Conservation (phyloP, 2,113 vertebrate genomes). For the Pterocles burchelli region DNA sequence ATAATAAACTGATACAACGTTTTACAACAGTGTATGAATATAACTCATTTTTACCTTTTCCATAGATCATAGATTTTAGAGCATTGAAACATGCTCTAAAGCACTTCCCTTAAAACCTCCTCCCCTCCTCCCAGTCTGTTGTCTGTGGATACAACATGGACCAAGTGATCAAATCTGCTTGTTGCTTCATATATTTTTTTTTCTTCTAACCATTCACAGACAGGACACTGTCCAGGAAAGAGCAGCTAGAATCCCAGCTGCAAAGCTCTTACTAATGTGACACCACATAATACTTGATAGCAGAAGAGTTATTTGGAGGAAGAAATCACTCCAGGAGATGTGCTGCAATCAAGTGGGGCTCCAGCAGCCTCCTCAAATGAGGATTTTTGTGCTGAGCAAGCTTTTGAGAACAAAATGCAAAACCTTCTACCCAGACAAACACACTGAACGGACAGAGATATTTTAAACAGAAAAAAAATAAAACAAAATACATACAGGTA, state of each 20-base stretch:
- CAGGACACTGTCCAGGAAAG: constrained; percentile 1
- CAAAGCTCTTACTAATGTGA: constrained; percentile 17
- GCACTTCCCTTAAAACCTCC: not conserved
- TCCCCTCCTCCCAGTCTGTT: constrained; percentile 30
- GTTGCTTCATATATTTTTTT: not conserved
- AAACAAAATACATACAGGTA: too few species aligned
- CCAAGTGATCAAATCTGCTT: not conserved
- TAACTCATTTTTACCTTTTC: not conserved
- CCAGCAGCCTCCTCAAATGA: not conserved
- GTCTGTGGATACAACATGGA: not conserved
- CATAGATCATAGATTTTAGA: not conserved
- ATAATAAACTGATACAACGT: not conserved
- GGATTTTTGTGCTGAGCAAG: not conserved
- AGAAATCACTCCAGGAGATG: constrained; percentile 5
- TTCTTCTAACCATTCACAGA: not conserved
- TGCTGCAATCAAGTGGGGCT: not conserved
- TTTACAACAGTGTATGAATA: not conserved
- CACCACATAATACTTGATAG: constrained; percentile 3
- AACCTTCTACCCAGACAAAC: not conserved
- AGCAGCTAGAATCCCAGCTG: constrained; percentile 61
- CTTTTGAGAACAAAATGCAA: not conserved
- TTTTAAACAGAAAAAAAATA: not conserved
- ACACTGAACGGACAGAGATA: not conserved
- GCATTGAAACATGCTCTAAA: not conserved
- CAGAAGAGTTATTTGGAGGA: constrained; percentile 25